A percentile compares a stretch with the other conserved stretches of the same genome.
Conservation (phyloP, 2,797 vertebrate genomes). For the Anguilla obscura region DNA sequence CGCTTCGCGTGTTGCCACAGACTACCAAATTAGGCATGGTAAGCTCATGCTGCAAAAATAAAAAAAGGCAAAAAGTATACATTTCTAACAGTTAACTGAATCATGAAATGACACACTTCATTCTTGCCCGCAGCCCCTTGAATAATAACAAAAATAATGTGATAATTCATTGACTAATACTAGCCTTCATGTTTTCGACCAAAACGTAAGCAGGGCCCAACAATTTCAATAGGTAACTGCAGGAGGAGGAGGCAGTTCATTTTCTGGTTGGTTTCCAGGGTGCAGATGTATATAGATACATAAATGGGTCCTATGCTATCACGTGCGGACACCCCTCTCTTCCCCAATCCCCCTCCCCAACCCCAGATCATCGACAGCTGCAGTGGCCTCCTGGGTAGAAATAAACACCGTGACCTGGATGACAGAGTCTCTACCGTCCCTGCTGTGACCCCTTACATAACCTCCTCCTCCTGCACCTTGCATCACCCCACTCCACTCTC, state of each 20-base stretch:
- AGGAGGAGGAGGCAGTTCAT: background rate
- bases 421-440: background rate
- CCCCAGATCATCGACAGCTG: constrained; percentile 14
- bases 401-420: constrained; percentile 21
- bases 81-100: background rate
- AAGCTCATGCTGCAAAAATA: background rate
- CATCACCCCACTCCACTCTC: background rate
- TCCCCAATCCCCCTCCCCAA: background rate
- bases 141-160: background rate
- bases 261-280: background rate
- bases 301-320: background rate
- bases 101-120: background rate
- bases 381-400: constrained; percentile 22
- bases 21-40: too few relatives aligned
- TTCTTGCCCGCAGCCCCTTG: background rate
- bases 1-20: background rate
- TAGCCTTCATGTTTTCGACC: background rate
- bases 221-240: background rate
- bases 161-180: background rate
- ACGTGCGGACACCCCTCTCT: too few relatives aligned
- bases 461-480: background rate
- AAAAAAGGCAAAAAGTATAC: background rate
- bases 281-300: background rate
- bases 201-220: background rate
- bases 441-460: constrained; percentile 15